A percentile compares a stretch with the other conserved stretches of the same genome.
Conservation (phyloP, 2,888 invertebrate genomes). For the Lobophora halterata region DNA sequence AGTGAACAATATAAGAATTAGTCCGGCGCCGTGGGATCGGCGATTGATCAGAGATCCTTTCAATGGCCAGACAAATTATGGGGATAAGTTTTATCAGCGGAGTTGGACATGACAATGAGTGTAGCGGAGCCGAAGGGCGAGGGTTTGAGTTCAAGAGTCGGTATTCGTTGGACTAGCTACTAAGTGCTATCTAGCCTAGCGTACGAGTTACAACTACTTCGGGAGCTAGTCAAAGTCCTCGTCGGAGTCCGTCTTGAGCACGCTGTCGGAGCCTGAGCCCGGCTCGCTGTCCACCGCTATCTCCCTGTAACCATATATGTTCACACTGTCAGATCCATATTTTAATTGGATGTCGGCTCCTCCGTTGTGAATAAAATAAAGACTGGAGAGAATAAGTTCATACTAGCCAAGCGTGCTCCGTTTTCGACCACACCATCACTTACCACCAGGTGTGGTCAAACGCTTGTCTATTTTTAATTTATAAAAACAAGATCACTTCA, state of each 20-base stretch:
- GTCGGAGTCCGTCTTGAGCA: constrained; percentile 73
- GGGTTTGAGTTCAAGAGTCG: constrained; percentile 22
- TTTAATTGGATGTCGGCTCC: too few relatives aligned
- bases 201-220: constrained; percentile 28
- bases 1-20: neutral
- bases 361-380: too few relatives aligned
- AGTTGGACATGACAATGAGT: constrained; percentile 13
- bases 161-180: constrained; percentile 31
- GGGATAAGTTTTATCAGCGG: constrained; percentile 14
- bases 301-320: constrained; percentile 55
- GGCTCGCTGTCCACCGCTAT: constrained; percentile 69
- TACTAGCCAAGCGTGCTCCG: too few relatives aligned
- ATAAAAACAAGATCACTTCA: too few relatives aligned
- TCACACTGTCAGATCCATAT: too few relatives aligned
- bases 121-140: constrained; percentile 1
- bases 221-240: constrained; percentile 71
- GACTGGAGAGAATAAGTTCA: too few relatives aligned
- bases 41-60: constrained; percentile 2
- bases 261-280: constrained; percentile 74
- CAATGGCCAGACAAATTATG: constrained; percentile 7
- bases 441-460: too few relatives aligned
- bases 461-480: too few relatives aligned
- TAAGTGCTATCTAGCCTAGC: constrained; percentile 41
- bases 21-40: neutral
- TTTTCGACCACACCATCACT: too few relatives aligned